phyloP scores from a whole-genome alignment of 2,797 vertebrate species.

The Loris lydekkerianus region DNA sequence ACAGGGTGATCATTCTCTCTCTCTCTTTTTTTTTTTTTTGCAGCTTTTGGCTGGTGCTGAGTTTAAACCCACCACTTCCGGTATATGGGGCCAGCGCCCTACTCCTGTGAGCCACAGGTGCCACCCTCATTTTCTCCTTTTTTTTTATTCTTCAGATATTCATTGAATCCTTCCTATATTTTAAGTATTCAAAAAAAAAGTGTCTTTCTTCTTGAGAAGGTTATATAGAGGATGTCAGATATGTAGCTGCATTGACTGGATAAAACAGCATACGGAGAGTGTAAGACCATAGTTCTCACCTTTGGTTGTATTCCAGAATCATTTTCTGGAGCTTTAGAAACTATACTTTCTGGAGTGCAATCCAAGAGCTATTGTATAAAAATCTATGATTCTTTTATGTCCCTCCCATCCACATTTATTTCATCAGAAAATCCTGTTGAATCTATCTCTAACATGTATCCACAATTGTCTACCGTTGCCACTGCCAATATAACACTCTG shows the following conservation, averaged over 20 bases:
- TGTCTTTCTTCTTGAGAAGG: not conserved
- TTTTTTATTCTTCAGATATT: not conserved
- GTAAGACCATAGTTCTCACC: not conserved
- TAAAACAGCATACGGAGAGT: not conserved
- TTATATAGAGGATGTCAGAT: not conserved
- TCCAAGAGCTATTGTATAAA: not conserved
- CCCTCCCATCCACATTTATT: not conserved
- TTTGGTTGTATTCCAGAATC: not conserved
- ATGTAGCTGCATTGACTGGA: not conserved
- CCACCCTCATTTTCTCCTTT: not conserved
- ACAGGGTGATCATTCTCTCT: not conserved
- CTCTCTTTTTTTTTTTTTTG: not conserved
- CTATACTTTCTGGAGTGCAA: rapidly evolving
- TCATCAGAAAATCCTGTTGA: not conserved
- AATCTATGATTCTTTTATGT: not conserved
- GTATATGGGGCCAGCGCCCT: too few species aligned
- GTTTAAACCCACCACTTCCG: too few species aligned
- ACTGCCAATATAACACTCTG: not conserved
- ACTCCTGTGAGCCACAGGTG: too few species aligned
- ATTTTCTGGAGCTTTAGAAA: not conserved
- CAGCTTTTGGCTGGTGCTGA: too few species aligned
- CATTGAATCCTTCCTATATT: not conserved
- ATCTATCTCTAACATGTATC: not conserved
- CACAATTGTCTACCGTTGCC: not conserved
- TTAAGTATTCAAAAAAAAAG: not conserved